Evolutionary conservation across 1,140 invertebrate species (phyloP).

Genomic region (Orius laevigatus): DNA sequence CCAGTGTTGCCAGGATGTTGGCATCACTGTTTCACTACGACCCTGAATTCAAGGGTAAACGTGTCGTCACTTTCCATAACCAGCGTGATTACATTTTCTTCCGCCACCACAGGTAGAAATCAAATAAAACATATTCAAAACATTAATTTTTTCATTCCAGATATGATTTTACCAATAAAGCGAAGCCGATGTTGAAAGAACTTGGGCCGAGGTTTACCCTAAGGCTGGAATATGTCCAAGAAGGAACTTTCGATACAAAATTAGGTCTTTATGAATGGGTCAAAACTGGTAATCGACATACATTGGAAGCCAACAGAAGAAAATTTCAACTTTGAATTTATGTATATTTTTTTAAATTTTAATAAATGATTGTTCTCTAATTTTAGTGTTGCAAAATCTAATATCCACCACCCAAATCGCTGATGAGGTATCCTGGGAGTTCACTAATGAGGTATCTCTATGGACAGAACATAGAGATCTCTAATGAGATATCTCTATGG

Average conservation of each 20-base stretch:
- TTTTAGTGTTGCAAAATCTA: too few species aligned
- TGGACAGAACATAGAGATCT: too few species aligned
- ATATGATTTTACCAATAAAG: conserved; percentile 74
- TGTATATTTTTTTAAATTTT: background rate
- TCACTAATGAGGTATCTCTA: too few species aligned
- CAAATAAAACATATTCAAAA: background rate
- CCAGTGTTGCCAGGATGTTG: conserved; percentile 79
- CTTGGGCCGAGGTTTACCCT: conserved; percentile 91
- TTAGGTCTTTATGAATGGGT: conserved; percentile 95
- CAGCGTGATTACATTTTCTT: conserved; percentile 99
- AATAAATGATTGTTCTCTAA: too few species aligned
- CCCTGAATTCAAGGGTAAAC: conserved; percentile 81
- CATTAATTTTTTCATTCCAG: conserved; percentile 29
- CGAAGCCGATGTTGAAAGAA: conserved; percentile 57
- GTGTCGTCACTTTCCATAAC: conserved; percentile 95
- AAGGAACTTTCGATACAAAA: conserved; percentile 94
- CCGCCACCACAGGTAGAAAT: conserved; percentile 74
- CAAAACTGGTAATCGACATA: conserved; percentile 74
- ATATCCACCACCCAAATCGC: too few species aligned
- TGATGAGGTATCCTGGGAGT: too few species aligned
- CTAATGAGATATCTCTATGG: too few species aligned
- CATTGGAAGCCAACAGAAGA: conserved; percentile 77
- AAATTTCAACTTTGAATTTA: conserved; percentile 66
- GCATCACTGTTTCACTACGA: conserved; percentile 93
- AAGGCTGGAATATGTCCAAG: conserved; percentile 79